Evolutionary conservation across 2,797 vertebrate genomes (phyloP).

Genomic region (Artibeus lituratus): DNA sequence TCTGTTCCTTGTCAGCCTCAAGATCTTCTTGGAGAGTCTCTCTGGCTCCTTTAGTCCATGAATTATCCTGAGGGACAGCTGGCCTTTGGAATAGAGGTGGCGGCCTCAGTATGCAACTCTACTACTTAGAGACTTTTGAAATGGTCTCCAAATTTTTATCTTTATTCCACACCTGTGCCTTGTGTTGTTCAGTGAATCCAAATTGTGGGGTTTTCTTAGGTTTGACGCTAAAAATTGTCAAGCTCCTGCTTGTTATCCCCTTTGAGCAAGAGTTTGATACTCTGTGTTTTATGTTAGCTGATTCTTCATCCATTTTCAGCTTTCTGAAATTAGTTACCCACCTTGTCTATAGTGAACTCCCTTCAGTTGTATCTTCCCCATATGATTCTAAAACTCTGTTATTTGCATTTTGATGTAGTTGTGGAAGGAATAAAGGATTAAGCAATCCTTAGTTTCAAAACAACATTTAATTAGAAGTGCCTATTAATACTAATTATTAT

Average conservation of each 20-base stretch:
- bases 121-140: neutral
- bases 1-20: neutral
- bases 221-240: neutral
- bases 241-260: neutral
- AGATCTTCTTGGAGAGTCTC: neutral
- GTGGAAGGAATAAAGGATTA: neutral
- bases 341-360: neutral
- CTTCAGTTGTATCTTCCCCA: neutral
- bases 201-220: neutral
- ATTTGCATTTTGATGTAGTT: neutral
- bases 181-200: neutral
- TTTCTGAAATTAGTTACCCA: neutral
- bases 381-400: neutral
- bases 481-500: neutral
- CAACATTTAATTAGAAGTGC: neutral
- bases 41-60: neutral
- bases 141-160: neutral
- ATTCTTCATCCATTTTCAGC: neutral
- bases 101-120: neutral
- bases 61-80: neutral
- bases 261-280: neutral
- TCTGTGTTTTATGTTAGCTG: neutral
- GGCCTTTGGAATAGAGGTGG: neutral
- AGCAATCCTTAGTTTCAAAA: neutral
- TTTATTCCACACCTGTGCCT: neutral